Conservation (phyloP, 2,888 invertebrate genomes). For the Athripsodes cinereus region DNA sequence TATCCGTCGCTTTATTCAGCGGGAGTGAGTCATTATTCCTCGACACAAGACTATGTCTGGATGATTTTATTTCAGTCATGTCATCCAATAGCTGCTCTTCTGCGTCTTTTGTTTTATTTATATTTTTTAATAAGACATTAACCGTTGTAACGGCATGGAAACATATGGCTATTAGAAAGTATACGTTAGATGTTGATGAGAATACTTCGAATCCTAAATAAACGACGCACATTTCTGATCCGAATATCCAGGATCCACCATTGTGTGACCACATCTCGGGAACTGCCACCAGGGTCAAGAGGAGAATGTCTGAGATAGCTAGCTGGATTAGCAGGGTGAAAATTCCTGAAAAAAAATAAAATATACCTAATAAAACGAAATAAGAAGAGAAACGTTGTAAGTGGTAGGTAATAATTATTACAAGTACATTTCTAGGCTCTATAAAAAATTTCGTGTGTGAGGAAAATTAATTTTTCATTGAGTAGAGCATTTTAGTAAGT, state of each 20-base stretch:
- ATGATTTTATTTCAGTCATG: constrained; percentile 44
- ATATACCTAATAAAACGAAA: no score
- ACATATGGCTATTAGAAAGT: constrained; percentile 51
- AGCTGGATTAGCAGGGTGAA: constrained; percentile 50
- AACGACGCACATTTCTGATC: constrained; percentile 44
- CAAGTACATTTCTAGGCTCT: no score
- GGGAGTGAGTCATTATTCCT: constrained; percentile 37
- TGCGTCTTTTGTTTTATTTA: constrained; percentile 37
- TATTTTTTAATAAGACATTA: constrained; percentile 34
- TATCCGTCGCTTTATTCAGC: constrained; percentile 32
- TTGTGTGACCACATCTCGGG: constrained; percentile 51
- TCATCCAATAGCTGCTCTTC: constrained; percentile 35
- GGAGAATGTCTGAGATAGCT: constrained; percentile 45
- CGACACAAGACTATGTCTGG: constrained; percentile 46
- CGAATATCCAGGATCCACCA: constrained; percentile 47
- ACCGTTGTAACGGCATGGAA: constrained; percentile 52
- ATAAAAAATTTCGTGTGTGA: no score
- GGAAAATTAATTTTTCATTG: no score
- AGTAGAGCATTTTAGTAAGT: no score
- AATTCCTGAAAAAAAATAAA: constrained; percentile 42
- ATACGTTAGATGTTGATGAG: constrained; percentile 50
- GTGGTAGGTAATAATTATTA: no score
- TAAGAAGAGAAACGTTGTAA: no score
- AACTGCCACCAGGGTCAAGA: constrained; percentile 41
- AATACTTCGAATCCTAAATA: constrained; percentile 53